A percentile compares a stretch with the other conserved stretches of the same genome.
Conservation (phyloP, 2,113 vertebrate genomes). For the Pelvicachromis taeniatus region DNA sequence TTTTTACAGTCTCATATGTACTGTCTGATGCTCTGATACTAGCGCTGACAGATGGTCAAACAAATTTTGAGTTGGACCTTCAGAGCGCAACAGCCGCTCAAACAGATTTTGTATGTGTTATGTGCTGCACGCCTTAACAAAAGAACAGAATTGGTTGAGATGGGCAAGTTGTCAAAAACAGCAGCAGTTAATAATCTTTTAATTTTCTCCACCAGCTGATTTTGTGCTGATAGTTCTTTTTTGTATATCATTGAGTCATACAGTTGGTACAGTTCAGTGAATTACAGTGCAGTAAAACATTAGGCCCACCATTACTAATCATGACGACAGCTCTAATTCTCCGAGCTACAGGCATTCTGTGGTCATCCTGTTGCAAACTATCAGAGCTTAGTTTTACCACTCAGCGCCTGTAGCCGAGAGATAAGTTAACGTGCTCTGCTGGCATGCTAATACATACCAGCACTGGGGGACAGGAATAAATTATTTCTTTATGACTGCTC, state of each 20-base stretch:
- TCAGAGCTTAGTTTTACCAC: slow-evolving; percentile 67
- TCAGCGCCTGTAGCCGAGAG: slow-evolving; percentile 60
- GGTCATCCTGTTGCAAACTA: slow-evolving; percentile 66
- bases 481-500: slow-evolving; percentile 66
- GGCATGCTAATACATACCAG: slow-evolving; percentile 59
- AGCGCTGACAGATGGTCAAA: slow-evolving; percentile 7
- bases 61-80: neutral
- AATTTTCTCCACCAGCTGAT: neutral
- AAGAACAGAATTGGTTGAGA: neutral
- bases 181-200: neutral
- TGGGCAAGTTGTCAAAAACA: neutral
- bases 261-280: slow-evolving; percentile 17
- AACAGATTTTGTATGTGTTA: slow-evolving; percentile 6
- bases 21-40: neutral
- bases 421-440: slow-evolving; percentile 68
- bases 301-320: slow-evolving; percentile 55
- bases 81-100: neutral
- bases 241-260: slow-evolving; percentile 4
- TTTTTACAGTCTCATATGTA: neutral
- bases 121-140: neutral
- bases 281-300: slow-evolving; percentile 54
- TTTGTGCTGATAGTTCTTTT: slow-evolving; percentile 13
- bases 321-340: slow-evolving; percentile 57
- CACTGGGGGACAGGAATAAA: slow-evolving; percentile 50
- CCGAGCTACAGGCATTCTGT: slow-evolving; percentile 57